Base-by-base conservation (phyloP, 2,797 vertebrate genomes). In the Parotocinclus haroldoi region DNA sequence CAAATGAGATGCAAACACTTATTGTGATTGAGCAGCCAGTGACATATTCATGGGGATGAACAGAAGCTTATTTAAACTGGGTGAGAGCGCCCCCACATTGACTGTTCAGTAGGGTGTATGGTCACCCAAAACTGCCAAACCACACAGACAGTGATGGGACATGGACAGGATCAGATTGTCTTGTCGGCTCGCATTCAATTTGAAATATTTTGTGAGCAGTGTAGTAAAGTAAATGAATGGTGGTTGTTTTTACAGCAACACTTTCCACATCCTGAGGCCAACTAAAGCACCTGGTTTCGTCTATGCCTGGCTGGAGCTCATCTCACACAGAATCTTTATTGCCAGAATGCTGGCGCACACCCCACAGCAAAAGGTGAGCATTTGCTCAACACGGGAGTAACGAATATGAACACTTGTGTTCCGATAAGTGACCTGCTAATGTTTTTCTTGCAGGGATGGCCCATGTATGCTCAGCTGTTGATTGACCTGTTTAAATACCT, bases 301-400 rank as follows among this genome's bases (percentile, higher is more conserved):
- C 69, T 99, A 99, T 74, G 97, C 97, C 69, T 99, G 97, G 97
- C 89, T 99, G 81, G 97, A 99, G 84, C 89, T 99, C 76, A 99
- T 99, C 85, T 99, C 96, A 50, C 97, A 99, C 82, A 93, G 97
- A 80, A 99, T 99, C 89, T 99, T 99, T 86, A 99, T 99, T 69
- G 97, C 97, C 83, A 94, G 97, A 84, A 99, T 99, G 97, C 84
- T 99, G 71, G 97, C 96, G 9, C 97, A 99, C 90, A 99, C 97
- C 46, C 97, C 97, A n/a, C 97, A 99, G 86, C 97, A 99, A 90
- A 99, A 99, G 95, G 97, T 95, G 85, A 79, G 83, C 82, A 10
- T 40, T 18, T 69, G 10, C 10, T 51, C 4, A 49, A 36, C 13
- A 0, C 17, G n/a, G 6, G 42, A 10, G 12, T 40, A 42, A 42